Conservation (phyloP, 2,797 vertebrate species). For the Alectoris magna region DNA sequence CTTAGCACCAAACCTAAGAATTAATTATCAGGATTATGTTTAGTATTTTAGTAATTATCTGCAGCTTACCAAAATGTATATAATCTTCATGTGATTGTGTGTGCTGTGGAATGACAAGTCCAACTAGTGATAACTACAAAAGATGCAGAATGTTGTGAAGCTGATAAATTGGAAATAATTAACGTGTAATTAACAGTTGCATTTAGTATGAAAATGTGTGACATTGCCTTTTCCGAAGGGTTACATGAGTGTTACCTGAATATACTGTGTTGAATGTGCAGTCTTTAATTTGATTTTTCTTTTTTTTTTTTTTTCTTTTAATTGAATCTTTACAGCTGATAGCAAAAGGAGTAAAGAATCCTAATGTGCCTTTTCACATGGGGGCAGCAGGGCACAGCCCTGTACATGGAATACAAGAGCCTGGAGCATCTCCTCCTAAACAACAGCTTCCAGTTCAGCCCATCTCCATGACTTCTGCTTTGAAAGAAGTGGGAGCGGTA, state of each 20-base stretch:
- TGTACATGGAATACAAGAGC: slow-evolving; percentile 74
- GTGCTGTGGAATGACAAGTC: neutral
- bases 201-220: neutral
- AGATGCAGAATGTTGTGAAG: neutral
- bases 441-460: slow-evolving; percentile 74
- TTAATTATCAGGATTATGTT: neutral
- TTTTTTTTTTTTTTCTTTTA: neutral
- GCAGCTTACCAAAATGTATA: neutral
- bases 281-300: neutral
- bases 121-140: neutral
- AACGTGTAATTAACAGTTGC: neutral
- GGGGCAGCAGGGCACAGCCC: slow-evolving; percentile 67
- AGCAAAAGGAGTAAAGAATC: slow-evolving; percentile 84
- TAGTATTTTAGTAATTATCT: neutral
- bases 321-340: slow-evolving; percentile 79
- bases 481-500: slow-evolving; percentile 95
- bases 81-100: neutral
- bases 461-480: slow-evolving; percentile 94
- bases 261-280: neutral
- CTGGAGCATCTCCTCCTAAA: slow-evolving; percentile 72
- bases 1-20: neutral
- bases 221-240: neutral
- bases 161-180: neutral
- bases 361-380: slow-evolving; percentile 70
- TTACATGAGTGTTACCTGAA: neutral